Conservation (phyloP, 37 sponge, comb jelly and placozoan species). For the Cladorhizidae sp. region DNA sequence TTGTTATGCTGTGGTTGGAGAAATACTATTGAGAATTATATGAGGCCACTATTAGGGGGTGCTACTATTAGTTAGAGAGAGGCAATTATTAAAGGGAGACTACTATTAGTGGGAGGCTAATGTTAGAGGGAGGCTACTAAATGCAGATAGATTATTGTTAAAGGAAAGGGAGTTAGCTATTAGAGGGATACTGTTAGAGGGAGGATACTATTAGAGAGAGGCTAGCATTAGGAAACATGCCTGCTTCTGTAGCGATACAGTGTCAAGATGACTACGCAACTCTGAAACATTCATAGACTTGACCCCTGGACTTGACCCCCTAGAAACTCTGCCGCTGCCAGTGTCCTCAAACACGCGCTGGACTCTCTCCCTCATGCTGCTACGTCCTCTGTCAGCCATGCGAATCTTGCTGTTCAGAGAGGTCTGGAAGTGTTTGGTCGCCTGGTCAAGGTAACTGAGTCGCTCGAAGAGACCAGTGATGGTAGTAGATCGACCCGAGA, state of each 20-base stretch:
- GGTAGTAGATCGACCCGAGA: conserved; percentile 50
- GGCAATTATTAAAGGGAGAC: no score
- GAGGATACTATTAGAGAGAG: no score
- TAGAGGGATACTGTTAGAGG: not conserved
- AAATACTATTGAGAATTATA: no score
- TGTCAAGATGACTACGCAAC: conserved; percentile 41
- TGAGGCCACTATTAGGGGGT: no score
- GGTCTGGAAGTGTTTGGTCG: conserved; percentile 64
- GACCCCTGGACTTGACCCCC: not conserved
- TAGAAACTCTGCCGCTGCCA: not conserved
- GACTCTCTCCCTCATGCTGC: not conserved
- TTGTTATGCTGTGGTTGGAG: no score
- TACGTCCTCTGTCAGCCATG: not conserved
- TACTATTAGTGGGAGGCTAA: no score
- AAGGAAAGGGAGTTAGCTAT: not conserved
- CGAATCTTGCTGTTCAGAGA: not conserved
- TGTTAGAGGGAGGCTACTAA: no score
- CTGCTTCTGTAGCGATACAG: conserved; percentile 64
- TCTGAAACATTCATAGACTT: conserved; percentile 47
- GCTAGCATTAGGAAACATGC: not conserved
- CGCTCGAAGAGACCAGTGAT: conserved; percentile 59
- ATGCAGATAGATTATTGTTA: no score
- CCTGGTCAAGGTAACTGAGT: conserved; percentile 54
- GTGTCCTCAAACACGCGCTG: not conserved
- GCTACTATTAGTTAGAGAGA: no score